Evolutionary conservation across 2,113 vertebrate genomes (phyloP).

Genomic region (Astur gentilis): DNA sequence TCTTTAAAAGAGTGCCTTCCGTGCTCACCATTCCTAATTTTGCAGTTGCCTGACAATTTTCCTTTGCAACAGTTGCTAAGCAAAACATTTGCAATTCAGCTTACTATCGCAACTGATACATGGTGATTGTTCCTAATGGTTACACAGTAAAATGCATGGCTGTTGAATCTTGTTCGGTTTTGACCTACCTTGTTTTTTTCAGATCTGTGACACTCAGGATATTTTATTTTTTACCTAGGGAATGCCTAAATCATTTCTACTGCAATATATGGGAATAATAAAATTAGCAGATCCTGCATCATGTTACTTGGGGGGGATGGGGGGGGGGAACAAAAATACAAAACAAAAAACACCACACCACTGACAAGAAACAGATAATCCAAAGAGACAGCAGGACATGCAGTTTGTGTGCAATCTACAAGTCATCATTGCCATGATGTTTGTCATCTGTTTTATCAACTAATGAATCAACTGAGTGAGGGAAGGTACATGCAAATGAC

Average conservation of each 20-base stretch:
- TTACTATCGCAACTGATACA: constrained; percentile 5
- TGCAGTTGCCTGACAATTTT: constrained; percentile 35
- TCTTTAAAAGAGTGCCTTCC: background rate
- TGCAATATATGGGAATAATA: background rate
- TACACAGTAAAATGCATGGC: background rate
- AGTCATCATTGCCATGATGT: background rate
- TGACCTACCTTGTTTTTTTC: background rate
- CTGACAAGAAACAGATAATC: background rate
- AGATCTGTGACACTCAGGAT: background rate
- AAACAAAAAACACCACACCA: background rate
- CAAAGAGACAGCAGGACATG: background rate
- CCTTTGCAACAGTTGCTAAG: constrained; percentile 60
- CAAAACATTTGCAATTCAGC: constrained; percentile 41
- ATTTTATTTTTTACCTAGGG: background rate
- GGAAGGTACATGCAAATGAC: background rate
- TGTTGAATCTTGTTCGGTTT: background rate
- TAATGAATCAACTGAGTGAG: background rate
- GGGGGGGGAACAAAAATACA: no score
- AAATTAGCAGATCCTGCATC: background rate
- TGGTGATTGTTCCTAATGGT: background rate
- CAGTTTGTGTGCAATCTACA: background rate
- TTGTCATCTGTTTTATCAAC: background rate
- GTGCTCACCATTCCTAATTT: background rate
- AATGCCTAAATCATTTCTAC: background rate
- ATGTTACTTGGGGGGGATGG: background rate